phyloP scores from a whole-genome alignment of 2,113 vertebrate species.

The Notiomystis cincta region DNA sequence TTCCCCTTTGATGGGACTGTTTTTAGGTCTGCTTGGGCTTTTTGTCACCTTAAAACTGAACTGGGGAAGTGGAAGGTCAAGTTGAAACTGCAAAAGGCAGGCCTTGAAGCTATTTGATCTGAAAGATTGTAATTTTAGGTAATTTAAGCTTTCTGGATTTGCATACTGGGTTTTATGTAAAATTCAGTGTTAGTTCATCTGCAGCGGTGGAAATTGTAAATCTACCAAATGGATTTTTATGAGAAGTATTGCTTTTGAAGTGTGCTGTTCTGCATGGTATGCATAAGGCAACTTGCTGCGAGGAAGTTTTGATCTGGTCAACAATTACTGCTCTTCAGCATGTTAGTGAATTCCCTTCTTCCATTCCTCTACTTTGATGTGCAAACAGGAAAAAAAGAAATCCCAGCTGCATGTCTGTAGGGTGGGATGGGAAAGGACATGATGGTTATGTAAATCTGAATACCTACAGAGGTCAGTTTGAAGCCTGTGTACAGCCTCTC shows the following conservation, averaged over 20 bases:
- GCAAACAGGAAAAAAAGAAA: neutral
- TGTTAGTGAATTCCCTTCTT: neutral
- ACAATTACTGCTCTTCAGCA: neutral
- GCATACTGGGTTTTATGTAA: neutral
- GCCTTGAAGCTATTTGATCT: neutral
- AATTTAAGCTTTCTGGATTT: neutral
- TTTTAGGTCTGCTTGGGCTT: neutral
- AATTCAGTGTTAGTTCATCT: neutral
- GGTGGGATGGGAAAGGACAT: neutral
- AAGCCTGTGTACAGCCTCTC: neutral
- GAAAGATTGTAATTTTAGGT: neutral
- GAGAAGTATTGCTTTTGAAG: neutral
- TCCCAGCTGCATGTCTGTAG: neutral
- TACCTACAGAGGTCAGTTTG: neutral
- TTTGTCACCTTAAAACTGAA: neutral
- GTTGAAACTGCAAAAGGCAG: neutral
- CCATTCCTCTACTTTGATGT: neutral
- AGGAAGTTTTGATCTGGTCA: neutral
- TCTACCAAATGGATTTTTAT: neutral
- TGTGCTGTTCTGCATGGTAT: neutral
- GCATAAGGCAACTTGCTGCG: neutral
- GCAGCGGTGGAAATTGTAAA: neutral
- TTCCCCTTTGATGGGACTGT: neutral
- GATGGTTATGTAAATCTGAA: neutral
- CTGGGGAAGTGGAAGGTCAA: neutral